Percentiles rank a stretch among this genome's conserved stretches.
These are phyloP conservation scores for Cantharis nigra DNA, from an alignment of 2,888 invertebrate species.

Conservation along the genomic window DNA sequence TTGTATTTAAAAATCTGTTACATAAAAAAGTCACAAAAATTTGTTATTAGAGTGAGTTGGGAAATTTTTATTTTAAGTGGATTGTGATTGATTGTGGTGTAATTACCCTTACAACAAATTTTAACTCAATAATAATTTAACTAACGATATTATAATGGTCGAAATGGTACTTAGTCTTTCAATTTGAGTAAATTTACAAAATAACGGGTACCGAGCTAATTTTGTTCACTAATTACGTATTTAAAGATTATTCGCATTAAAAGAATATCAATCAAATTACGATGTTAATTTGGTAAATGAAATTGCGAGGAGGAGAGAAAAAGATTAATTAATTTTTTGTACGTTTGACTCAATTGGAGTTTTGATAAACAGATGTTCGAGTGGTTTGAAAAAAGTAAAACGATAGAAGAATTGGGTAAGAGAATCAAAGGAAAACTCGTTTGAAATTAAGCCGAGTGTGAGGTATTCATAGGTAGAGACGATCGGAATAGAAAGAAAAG, in stretches of 20 bases:
- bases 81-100: neutral
- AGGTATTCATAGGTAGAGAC: constrained; percentile 25
- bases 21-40: neutral
- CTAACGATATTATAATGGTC: constrained; percentile 2
- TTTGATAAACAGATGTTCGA: neutral
- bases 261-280: neutral
- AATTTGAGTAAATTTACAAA: constrained; percentile 1
- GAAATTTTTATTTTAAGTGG: neutral
- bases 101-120: neutral
- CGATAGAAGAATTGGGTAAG: constrained; percentile 6
- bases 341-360: neutral
- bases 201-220: neutral
- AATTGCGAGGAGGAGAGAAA: neutral
- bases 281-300: neutral
- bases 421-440: constrained; percentile 23
- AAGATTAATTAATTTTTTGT: neutral
- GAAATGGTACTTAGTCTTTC: neutral
- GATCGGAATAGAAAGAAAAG: constrained; percentile 26
- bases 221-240: neutral
- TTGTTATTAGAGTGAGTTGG: neutral
- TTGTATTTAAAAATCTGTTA: neutral
- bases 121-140: neutral
- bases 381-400: neutral
- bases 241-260: neutral
- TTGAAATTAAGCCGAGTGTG: constrained; percentile 29